Evolutionary conservation across 2,797 vertebrate species (phyloP), one percentile per base, ranked within the genome.

Genomic region (Helarctos malayanus): DNA sequence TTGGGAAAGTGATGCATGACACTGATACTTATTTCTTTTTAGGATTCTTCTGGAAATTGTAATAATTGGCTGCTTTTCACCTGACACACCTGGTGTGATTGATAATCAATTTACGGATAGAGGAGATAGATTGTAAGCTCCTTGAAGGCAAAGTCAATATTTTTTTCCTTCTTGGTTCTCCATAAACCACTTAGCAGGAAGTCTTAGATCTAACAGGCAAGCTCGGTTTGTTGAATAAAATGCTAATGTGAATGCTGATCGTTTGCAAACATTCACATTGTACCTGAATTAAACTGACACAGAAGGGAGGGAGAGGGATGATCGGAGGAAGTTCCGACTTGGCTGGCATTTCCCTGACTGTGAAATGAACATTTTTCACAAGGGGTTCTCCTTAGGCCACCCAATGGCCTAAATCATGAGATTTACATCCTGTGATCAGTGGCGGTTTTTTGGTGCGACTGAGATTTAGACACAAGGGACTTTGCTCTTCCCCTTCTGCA

Each of bases 101-200:
- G 78, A 47, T 68, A 11, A 1, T 57, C 68, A 19, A 16, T 94
- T 97, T 0, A 10, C 94, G 84, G 27, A 21, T 57, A 96, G 80
- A 92, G 76, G 75, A 79, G 29, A 9, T 79, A 35, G 76, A 95
- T 3, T 79, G 38, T 59, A 96, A 97, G 49, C 19, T 86, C 41
- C 29, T 63, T 93, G 89, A 96, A 35, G 59, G 38, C 73, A 59
- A 83, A 84, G 27, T 29, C 2, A 38, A 0, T n/a, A 23, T 78
- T n/a, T 54, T n/a, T 56, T 69, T 49, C 25, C 38, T 75, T 86
- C n/a, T 80, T 84, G 16, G 3, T 61, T 68, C 23, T 47, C 29
- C 29, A 32, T 14, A 47, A 78, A 88, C 57, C 63, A 76, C 6
- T 38, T 65, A 47, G 35, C 2, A 21, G 35, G 32, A 76, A 89